Conservation (phyloP, 2,888 invertebrate species). For the Sinelater perroti region DNA sequence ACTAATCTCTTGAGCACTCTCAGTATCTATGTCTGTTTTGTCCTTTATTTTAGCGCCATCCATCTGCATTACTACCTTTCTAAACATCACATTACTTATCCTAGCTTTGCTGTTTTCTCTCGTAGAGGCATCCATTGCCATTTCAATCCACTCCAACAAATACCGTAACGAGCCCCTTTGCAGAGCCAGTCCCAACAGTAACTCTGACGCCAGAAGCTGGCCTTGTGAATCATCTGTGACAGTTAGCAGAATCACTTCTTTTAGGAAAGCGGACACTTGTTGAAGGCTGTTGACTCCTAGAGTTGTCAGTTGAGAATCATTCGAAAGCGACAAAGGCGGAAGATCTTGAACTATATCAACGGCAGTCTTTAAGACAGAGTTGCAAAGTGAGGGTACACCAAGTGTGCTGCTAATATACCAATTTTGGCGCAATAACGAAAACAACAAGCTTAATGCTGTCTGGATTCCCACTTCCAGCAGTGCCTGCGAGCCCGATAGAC, state of each 20-base stretch:
- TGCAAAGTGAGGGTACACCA: slow-evolving; percentile 63
- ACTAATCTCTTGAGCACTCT: slow-evolving; percentile 44
- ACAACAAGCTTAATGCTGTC: slow-evolving; percentile 68
- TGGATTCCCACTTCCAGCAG: slow-evolving; percentile 69
- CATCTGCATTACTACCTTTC: slow-evolving; percentile 51
- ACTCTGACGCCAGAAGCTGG: slow-evolving; percentile 61
- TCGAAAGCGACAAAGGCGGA: slow-evolving; percentile 68
- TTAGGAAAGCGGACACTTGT: slow-evolving; percentile 65
- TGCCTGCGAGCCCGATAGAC: slow-evolving; percentile 62
- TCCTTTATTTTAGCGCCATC: slow-evolving; percentile 47
- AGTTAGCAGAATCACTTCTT: slow-evolving; percentile 62
- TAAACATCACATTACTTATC: slow-evolving; percentile 53
- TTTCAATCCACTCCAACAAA: slow-evolving; percentile 70
- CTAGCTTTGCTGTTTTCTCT: slow-evolving; percentile 40
- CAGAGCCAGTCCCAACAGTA: slow-evolving; percentile 66
- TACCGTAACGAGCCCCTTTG: slow-evolving; percentile 69
- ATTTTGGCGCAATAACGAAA: slow-evolving; percentile 67
- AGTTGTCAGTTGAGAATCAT: slow-evolving; percentile 66
- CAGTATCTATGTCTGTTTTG: slow-evolving; percentile 34
- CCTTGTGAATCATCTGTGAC: slow-evolving; percentile 63
- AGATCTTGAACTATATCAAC: slow-evolving; percentile 65
- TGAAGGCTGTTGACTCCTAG: slow-evolving; percentile 64
- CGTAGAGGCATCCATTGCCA: slow-evolving; percentile 62
- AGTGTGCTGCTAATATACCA: slow-evolving; percentile 62
- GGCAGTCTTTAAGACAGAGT: slow-evolving; percentile 68